Evolutionary conservation across 1,140 invertebrate species (phyloP).

Genomic region (Pogonomyrmex californicus): DNA sequence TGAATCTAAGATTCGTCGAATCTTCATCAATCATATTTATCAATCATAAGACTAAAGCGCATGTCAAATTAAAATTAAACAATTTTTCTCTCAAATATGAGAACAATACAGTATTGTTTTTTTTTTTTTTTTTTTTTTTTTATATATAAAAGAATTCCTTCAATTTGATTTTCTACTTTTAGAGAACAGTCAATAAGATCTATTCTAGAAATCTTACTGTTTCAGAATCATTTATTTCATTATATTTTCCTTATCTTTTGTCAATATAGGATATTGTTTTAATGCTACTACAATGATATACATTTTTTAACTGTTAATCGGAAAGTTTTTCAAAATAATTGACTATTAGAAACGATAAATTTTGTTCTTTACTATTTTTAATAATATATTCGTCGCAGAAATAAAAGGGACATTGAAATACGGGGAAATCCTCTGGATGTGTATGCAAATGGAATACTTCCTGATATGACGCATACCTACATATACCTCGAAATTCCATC

Average conservation of each 20-base stretch:
- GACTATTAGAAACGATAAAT: background rate
- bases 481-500: background rate
- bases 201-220: too few species aligned
- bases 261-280: too few species aligned
- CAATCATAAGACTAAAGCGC: background rate
- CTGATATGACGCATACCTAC: background rate
- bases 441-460: conserved; percentile 6
- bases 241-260: too few species aligned
- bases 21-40: background rate
- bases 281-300: too few species aligned
- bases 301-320: background rate
- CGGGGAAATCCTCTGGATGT: background rate
- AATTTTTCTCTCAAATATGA: background rate
- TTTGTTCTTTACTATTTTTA: background rate
- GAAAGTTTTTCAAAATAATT: background rate
- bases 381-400: background rate
- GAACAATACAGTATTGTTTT: background rate
- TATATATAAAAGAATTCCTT: background rate
- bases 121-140: too few species aligned
- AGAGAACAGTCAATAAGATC: too few species aligned
- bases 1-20: background rate
- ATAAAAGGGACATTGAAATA: background rate
- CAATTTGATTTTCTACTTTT: too few species aligned
- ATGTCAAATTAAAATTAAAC: background rate
- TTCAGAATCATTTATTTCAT: too few species aligned